Evolutionary conservation across 2,797 vertebrate species (phyloP), one percentile per base, ranked within the genome.

Genomic region (Typhlichthys subterraneus): DNA sequence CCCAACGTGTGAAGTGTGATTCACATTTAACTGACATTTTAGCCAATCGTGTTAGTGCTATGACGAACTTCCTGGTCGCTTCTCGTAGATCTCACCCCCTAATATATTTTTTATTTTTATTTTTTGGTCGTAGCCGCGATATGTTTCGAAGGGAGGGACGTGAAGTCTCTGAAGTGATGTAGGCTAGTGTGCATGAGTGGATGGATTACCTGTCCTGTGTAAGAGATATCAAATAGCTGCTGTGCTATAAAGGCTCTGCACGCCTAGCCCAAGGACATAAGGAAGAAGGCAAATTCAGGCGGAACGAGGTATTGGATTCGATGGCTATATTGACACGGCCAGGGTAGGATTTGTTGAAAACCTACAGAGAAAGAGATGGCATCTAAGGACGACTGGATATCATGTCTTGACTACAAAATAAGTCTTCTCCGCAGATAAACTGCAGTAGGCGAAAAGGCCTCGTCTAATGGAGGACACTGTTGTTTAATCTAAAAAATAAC

Each of bases 1-100:
- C 14, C 29, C 74, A 79, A 65, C 10, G 9, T 48, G 46, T 48
- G 42, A 65, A 66, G 59, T 61, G 68, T 79, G 79, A 86, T 75
- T 85, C 73, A 80, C 63, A 19, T 12, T 11, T 53, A 17, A 1
- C 19, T 52, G 47, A 70, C 38, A 52, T 73, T 68, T 65, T 19
- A 73, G 61, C 82, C 85, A 81, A 72, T 86, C 76, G 1, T 60
- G 72, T 71, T 63, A 29, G 51, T 51, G 45, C 61, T n/a, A 83
- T 89, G 88, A 90, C 88, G 87, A 86, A 82, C 88, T 91, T 92
- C 91, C 92, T 90, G 87, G 76, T 82, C 73, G 74, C 76, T 73
- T 52, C 62, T 63, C 53, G 48, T 62, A 59, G 55, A 68, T 79
- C 80, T 59, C 63, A 53, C 51, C 59, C 53, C 23, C 13, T 65